Percentiles rank a stretch among this genome's conserved stretches.
phyloP scores from a whole-genome alignment of 2,113 vertebrate species.

The Chloroceryle aenea region DNA sequence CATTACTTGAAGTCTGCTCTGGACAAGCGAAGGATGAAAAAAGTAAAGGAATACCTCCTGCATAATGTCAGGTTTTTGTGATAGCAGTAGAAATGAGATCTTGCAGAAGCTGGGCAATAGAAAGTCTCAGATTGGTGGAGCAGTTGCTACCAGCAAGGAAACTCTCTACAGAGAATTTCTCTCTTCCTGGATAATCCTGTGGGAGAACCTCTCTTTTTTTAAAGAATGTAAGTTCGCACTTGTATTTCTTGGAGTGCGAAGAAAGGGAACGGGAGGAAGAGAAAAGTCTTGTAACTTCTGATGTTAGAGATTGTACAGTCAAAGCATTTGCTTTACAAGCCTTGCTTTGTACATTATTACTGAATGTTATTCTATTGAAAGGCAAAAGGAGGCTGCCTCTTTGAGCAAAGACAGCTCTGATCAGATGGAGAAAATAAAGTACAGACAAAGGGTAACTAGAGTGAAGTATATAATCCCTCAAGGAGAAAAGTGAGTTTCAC shows the following conservation, averaged over 20 bases:
- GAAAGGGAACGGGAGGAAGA: background rate
- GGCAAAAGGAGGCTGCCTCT: background rate
- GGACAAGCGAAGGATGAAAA: background rate
- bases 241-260: background rate
- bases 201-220: background rate
- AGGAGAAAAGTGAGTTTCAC: background rate
- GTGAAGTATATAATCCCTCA: background rate
- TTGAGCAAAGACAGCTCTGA: background rate
- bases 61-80: fast-evolving
- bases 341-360: background rate
- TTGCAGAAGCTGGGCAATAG: background rate
- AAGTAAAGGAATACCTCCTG: background rate
- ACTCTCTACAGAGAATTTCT: background rate
- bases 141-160: background rate
- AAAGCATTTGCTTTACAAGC: fast-evolving
- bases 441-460: background rate
- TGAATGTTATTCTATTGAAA: background rate
- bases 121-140: background rate
- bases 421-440: background rate
- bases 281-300: background rate
- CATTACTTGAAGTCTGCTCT: background rate
- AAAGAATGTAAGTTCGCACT: background rate
- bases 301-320: background rate
- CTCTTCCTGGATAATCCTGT: background rate
- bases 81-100: background rate